Evolutionary conservation across 92 coral and sea anemone genomes (phyloP), one percentile per base, ranked within the genome.

Genomic region (Epizoanthus scotinus): DNA sequence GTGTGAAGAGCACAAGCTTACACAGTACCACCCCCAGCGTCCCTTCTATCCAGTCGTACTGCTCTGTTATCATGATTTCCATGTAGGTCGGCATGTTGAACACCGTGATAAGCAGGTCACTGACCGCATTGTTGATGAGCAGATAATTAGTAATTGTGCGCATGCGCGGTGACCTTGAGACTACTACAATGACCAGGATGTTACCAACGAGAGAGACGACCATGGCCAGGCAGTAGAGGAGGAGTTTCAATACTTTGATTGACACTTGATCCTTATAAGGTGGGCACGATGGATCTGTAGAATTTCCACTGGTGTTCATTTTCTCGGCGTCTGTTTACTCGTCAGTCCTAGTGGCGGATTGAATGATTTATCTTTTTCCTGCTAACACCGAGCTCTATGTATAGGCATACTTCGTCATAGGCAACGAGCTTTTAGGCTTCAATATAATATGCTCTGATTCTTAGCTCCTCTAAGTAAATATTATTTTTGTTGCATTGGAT

Each of bases 21-120:
- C 49, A 42, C 49, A 42, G 49, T 8, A 40, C 47, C 6, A 40
- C 47, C 14, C 81, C 81, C 20, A 75, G 21, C 29, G 81, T 59
- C 38, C 80, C 80, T 21, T 57, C 54, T 36, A 58, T 36, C 80
- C 80, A 74, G 44, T 74, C 67, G 18, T 74, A 74, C 14, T 31
- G 62, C n/a, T 53, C 80, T n/a, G 80, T 74, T 18, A 74, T 52
- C 24, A 74, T 34, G 31, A 74, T 74, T 6, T 75, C 61, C 69
- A 75, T 75, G 69, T 75, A 75, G 68, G 81, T 75, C 15, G 81
- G 81, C 81, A 75, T 75, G 68, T 75, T 75, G 38, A 75, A 75
- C 55, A 75, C 81, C 19, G 81, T 75, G 53, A 75, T 75, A 5
- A 75, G 58, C 14, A 75, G 68, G 25, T 75, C 81, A 24, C 81